Conservation (phyloP, 2,797 vertebrate genomes). For the Nyctalus aviator region DNA sequence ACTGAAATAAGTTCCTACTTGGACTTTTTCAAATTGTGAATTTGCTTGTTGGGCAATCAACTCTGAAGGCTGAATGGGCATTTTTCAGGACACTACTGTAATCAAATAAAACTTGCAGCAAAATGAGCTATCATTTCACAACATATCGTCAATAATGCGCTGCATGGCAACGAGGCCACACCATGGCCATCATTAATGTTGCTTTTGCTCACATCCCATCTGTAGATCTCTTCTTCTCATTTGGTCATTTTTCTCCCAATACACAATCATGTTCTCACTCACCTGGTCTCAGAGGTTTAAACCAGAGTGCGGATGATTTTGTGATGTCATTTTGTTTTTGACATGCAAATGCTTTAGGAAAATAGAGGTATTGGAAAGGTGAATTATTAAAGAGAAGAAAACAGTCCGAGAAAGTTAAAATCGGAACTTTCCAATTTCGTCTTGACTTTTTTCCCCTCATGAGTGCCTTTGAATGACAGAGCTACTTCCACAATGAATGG, state of each 20-base stretch:
- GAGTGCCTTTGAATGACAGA: fast-evolving
- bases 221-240: not conserved
- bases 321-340: not conserved
- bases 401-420: not conserved
- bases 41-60: conserved; percentile 1
- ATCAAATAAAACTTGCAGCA: not conserved
- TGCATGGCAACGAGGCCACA: not conserved
- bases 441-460: not conserved
- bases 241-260: not conserved
- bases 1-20: not conserved
- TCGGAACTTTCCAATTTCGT: not conserved
- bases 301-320: not conserved
- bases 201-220: not conserved
- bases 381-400: not conserved
- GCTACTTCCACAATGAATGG: not conserved
- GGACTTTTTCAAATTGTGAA: not conserved
- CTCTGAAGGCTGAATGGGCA: not conserved
- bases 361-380: not conserved
- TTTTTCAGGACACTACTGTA: not conserved
- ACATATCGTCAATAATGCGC: not conserved
- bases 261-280: not conserved
- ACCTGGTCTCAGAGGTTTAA: not conserved
- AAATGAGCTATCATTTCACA: not conserved
- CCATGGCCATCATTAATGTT: conserved; percentile 7
- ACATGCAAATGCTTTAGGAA: not conserved